Base-by-base conservation (phyloP, 2,888 invertebrate genomes). In the Diogma glabrata region DNA sequence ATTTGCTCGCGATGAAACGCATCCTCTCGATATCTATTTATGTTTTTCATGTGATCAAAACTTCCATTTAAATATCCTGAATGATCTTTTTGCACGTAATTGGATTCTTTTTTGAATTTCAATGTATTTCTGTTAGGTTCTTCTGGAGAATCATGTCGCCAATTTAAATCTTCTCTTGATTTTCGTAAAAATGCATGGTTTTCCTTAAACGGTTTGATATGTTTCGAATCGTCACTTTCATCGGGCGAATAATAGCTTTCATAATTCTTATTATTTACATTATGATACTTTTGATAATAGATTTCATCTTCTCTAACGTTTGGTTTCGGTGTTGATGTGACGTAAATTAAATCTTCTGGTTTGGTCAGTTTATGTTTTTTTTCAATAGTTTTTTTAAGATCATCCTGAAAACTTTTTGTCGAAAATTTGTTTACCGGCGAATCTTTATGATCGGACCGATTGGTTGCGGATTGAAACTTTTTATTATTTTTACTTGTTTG, bases 391-490 rank as follows among this genome's bases (percentile, higher is more conserved):
- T 67, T 68, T 53, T 67, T 65, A 4, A 70, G 54, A 54, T 70
- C 70, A 45, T 70, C 69, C 17, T 67, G 65, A 53, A 70, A 70
- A 6, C 67, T 68, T 55, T 70, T 68, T 6, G 68, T 61, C 7
- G 68, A 65, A 50, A 69, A 67, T 51, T 68, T 67, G 54, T 67
- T 65, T 3, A 61, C 59, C 0, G 60, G 59, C 30, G 56, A 59
- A 19, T 75, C 75, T 49, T 75, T 74, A 51, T 84, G 74, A 62
- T 84, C 84, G 2, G 81, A 81, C 87, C 88, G 87, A 60, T 88
- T 87, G 50, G 81, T 82, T 51, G 87, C 81, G 19, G 87, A 87
- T 59, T 84, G 82, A 61, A 78, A 82, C 47, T 80, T 57, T 69
- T 73, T 51, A 67, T 74, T 61, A 45, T 71, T 70, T 56, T 72